phyloP scores from a whole-genome alignment of 2,797 vertebrate species.

The Mormyrus hasselquistii region DNA sequence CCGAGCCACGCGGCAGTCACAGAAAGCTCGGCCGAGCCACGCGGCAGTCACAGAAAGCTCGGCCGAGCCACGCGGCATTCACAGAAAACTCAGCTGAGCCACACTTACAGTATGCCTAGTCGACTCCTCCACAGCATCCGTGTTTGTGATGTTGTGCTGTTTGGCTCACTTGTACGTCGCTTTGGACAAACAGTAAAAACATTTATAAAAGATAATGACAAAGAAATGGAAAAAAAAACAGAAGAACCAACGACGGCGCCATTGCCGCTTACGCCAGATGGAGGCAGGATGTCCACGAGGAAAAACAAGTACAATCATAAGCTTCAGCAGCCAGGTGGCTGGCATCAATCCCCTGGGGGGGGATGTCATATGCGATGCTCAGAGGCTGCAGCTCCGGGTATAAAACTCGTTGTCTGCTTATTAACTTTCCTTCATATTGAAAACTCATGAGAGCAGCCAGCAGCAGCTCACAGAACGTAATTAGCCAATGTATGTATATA shows the following conservation, averaged over 20 bases:
- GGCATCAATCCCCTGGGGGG: slow-evolving; percentile 10
- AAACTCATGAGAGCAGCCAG: neutral
- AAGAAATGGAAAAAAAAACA: neutral
- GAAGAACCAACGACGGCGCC: neutral
- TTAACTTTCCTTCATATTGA: slow-evolving; percentile 9
- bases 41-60: no score
- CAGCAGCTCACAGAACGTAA: neutral
- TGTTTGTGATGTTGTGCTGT: neutral
- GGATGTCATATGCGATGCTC: neutral
- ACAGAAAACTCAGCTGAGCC: neutral
- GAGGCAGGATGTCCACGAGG: neutral
- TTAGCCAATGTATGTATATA: neutral
- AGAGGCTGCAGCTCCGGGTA: neutral
- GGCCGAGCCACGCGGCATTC: neutral
- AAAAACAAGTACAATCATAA: neutral
- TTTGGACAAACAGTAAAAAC: neutral
- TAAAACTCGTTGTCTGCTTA: neutral
- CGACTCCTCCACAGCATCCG: neutral
- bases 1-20: no score
- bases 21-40: no score
- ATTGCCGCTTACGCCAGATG: neutral
- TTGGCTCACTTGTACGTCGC: neutral
- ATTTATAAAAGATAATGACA: neutral
- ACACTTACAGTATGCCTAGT: neutral
- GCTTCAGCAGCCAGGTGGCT: neutral